These are phyloP conservation scores for Eretmocerus hayati DNA, from an alignment of 2,888 invertebrate species.

Conservation along the genomic window DNA sequence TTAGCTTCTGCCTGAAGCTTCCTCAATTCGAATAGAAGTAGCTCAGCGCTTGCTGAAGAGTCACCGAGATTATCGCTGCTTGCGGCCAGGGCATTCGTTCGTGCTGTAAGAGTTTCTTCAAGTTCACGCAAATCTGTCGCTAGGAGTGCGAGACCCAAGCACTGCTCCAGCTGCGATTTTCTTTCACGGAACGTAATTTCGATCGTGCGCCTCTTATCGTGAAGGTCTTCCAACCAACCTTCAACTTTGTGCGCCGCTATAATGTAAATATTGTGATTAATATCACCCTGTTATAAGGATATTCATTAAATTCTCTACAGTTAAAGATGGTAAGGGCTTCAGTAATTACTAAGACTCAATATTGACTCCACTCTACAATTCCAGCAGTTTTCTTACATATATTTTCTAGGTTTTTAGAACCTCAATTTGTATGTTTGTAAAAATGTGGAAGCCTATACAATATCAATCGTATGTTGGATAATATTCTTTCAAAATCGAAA, in stretches of 20 bases:
- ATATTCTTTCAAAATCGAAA: too few relatives aligned
- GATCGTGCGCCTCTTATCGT: constrained; percentile 65
- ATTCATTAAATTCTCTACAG: too few relatives aligned
- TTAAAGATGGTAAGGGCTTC: too few relatives aligned
- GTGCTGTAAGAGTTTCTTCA: constrained; percentile 54
- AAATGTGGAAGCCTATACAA: too few relatives aligned
- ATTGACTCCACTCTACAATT: too few relatives aligned
- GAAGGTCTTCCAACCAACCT: constrained; percentile 67
- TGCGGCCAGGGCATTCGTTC: constrained; percentile 51
- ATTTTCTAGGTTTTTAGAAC: too few relatives aligned
- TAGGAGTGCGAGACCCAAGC: constrained; percentile 65
- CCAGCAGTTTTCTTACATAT: too few relatives aligned
- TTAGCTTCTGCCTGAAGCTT: constrained; percentile 65
- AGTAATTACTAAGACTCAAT: too few relatives aligned
- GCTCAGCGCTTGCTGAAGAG: constrained; percentile 61
- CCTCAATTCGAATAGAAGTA: constrained; percentile 61
- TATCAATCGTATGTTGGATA: too few relatives aligned
- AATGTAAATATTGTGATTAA: not conserved
- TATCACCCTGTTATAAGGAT: not conserved
- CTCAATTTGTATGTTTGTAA: too few relatives aligned
- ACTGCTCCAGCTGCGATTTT: constrained; percentile 71
- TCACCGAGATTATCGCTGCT: constrained; percentile 63
- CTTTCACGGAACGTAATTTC: constrained; percentile 63
- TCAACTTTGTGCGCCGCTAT: constrained; percentile 65
- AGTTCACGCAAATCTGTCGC: constrained; percentile 65